Conservation (phyloP, 2,888 invertebrate species). For the Oxytorus armatus region DNA sequence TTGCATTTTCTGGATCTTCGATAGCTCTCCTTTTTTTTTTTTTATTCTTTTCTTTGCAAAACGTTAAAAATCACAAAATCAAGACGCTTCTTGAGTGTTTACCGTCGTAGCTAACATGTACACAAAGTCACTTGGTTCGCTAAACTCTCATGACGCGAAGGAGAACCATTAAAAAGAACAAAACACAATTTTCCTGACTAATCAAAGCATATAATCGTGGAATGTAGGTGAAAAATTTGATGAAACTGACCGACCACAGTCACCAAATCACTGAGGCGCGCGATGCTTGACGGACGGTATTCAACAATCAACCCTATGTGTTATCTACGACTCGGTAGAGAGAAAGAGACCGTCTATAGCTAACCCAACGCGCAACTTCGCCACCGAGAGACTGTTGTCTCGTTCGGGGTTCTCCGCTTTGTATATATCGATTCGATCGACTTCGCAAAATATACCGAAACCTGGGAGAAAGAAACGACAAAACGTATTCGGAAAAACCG, state of each 20-base stretch:
- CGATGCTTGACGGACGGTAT: conserved; percentile 6
- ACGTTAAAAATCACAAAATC: conserved; percentile 23
- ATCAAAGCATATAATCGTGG: too few relatives aligned
- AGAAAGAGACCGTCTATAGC: conserved; percentile 7
- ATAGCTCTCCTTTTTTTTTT: conserved; percentile 27
- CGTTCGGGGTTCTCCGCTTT: conserved; percentile 2
- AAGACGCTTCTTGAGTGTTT: conserved; percentile 44
- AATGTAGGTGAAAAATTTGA: background rate
- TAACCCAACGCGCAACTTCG: conserved; percentile 13
- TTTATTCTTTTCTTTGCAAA: background rate
- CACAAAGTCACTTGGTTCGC: conserved; percentile 10
- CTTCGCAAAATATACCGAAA: conserved; percentile 36
- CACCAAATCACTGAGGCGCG: background rate
- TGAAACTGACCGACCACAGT: background rate
- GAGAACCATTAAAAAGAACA: background rate
- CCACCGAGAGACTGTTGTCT: background rate
- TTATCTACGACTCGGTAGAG: conserved; percentile 2
- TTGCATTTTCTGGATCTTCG: conserved; percentile 44
- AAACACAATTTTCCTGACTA: background rate
- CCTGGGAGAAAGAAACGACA: background rate
- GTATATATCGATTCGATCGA: conserved; percentile 49
- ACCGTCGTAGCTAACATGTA: conserved; percentile 14
- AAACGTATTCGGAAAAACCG: conserved; percentile 28
- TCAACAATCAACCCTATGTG: conserved; percentile 2
- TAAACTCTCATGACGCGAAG: background rate